phyloP scores from a whole-genome alignment of 1,140 invertebrate species.

The Spodoptera litura region DNA sequence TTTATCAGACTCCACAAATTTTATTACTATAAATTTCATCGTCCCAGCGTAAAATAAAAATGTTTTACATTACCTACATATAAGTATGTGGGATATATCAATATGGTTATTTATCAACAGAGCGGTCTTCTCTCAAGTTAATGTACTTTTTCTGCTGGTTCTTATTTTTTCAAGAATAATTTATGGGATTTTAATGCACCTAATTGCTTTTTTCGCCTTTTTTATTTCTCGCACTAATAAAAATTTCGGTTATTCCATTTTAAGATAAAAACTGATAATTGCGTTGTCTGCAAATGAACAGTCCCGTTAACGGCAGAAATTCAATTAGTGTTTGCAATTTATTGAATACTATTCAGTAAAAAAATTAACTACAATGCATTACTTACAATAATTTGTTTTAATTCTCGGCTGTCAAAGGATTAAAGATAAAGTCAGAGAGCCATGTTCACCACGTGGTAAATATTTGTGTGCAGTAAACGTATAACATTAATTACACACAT shows the following conservation, averaged over 20 bases:
- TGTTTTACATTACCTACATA: neutral
- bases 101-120: slow-evolving; percentile 53
- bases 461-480: slow-evolving; percentile 10
- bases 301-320: slow-evolving; percentile 36
- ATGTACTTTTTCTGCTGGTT: slow-evolving; percentile 70
- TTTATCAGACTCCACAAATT: neutral
- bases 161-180: slow-evolving; percentile 63
- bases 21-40: neutral
- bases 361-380: too few species aligned
- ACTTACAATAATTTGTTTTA: too few species aligned
- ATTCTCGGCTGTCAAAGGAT: too few species aligned
- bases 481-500: slow-evolving; percentile 18
- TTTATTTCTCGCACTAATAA: slow-evolving; percentile 56
- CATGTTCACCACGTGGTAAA: neutral
- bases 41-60: slow-evolving; percentile 12
- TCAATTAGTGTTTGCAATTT: slow-evolving; percentile 6
- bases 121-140: slow-evolving; percentile 52
- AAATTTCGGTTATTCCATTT: slow-evolving; percentile 51
- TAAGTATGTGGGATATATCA: slow-evolving; percentile 26
- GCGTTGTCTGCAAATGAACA: slow-evolving; percentile 47
- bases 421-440: neutral
- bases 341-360: neutral
- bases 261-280: slow-evolving; percentile 54
- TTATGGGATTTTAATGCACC: slow-evolving; percentile 65
- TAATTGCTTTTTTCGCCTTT: slow-evolving; percentile 59